Evolutionary conservation across 1,140 invertebrate species (phyloP).

Genomic region (Colletes latitarsis): DNA sequence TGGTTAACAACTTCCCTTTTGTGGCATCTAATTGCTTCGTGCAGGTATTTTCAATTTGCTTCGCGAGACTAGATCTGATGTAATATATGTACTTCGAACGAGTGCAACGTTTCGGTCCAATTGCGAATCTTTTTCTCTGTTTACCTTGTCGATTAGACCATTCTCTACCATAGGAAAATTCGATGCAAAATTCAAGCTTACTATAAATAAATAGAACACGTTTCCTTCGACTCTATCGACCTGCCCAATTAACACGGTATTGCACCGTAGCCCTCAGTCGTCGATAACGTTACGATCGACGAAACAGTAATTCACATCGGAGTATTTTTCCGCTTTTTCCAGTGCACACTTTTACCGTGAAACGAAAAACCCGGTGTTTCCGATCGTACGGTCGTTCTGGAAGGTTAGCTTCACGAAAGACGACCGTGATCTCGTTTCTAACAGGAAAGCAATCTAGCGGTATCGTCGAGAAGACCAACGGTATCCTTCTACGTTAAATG

Average conservation of each 20-base stretch:
- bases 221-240: background rate
- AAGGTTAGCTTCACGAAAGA: slow-evolving; percentile 56
- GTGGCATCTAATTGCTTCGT: too few species aligned
- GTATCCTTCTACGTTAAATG: slow-evolving; percentile 35
- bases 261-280: background rate
- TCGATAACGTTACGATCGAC: background rate
- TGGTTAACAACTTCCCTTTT: too few species aligned
- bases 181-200: too few species aligned
- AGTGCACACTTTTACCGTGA: background rate
- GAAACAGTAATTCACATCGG: background rate
- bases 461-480: slow-evolving; percentile 24
- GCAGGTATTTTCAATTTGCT: too few species aligned
- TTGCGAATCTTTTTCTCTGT: too few species aligned
- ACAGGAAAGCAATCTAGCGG: slow-evolving; percentile 42
- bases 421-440: slow-evolving; percentile 48
- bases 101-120: too few species aligned
- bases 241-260: too few species aligned
- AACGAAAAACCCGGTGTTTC: background rate
- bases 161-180: too few species aligned
- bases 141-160: too few species aligned
- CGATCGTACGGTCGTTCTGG: slow-evolving; percentile 6
- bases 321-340: background rate
- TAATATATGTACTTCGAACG: too few species aligned
- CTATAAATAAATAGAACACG: too few species aligned
- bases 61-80: too few species aligned